Base-by-base conservation (phyloP, 1,140 invertebrate species). In the Pentalonia nigronervosa region DNA sequence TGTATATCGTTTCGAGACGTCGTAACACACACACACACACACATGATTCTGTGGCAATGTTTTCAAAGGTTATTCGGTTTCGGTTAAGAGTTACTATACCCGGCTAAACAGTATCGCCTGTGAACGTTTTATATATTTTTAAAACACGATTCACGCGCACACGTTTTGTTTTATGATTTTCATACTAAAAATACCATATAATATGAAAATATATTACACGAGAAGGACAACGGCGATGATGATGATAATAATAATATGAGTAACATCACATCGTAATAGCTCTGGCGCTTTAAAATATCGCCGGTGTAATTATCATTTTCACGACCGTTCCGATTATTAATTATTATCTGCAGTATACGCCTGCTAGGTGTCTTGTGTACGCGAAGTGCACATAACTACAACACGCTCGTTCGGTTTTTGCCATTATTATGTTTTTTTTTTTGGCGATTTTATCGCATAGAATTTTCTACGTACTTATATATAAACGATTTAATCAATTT, bases 121-220 rank as follows among this genome's bases (percentile, higher is more conserved):
- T 7, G 7, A 50, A 88, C 47, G 86, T 88, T 88, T 48, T n/a
- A 76, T 53, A 23, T 48, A 48, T 88, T 88, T 88, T 88, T 48
- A 88, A 88, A 48, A 88, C 47, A 48, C 86, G 17, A 50, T 87
- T 87, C 45, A 87, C 23, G 45, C 9, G 45, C 45, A 48, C 47
- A 48, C 86, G 86, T 88, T 48, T 88, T 88, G 45, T 88, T 88
- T 48, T 88, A 88, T 21, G 86, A 88, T 48, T 88, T 88, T n/a
- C 9, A 88, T 21, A 45, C 23, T 30, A 41, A 47, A 86, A 86
- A 45, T 47, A 86, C 84, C 14, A 25, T 41, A 25, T 41, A 41
- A 41, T 48, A 41, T 48, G 45, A 88, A 88, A 88, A 47, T 88
- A 47, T 53, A 23, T 21, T 21, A 50, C 20, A 50, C 14, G 17